Base-by-base conservation (phyloP, 2,888 invertebrate species). In the Pantelozetes paolii region DNA sequence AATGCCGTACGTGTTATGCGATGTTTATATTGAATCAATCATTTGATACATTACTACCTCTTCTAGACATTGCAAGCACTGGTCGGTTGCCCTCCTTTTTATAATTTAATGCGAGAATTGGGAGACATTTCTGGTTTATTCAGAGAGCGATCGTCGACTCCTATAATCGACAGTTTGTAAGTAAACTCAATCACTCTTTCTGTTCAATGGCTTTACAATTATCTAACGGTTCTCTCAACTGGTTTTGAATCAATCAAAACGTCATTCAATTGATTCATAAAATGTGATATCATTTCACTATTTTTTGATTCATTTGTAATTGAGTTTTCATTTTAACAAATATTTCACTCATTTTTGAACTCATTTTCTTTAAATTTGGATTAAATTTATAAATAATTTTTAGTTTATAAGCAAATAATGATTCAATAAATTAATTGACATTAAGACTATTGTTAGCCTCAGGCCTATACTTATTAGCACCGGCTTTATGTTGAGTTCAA, bases 41-140 rank as follows among this genome's bases (percentile, higher is more conserved):
- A 40, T 45, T 30, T 50, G 50, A 32, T 18, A 32, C 71, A 57
- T 59, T 71, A 50, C 48, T 76, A 72, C 42, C n/a, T 71, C 13
- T 11, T 59, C 18, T 77, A 83, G 83, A 94, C 94, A 77, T 84
- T 97, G 48, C 95, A 97, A 84, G 95, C 96, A 0, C 84, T 97
- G 78, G 86, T 96, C 40, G 94, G 94, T 18, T 97, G 97, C 81
- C 93, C 96, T 23, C 95, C 96, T 0, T 91, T 97, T 84, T 95
- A 93, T 83, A 94, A 96, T 84, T 86, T 97, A 81, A 85, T 96
- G 79, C 89, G 88, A 79, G 88, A 89, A 48, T 84, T 95, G 79
- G 89, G 91, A 0, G 86, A 87, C 77, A 86, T 88, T 64, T 71
- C 77, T 54, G 77, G 81, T 79, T 45, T 75, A 30, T 71, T 73